phyloP scores from a whole-genome alignment of 2,113 vertebrate species.

The Myotis yumanensis region DNA sequence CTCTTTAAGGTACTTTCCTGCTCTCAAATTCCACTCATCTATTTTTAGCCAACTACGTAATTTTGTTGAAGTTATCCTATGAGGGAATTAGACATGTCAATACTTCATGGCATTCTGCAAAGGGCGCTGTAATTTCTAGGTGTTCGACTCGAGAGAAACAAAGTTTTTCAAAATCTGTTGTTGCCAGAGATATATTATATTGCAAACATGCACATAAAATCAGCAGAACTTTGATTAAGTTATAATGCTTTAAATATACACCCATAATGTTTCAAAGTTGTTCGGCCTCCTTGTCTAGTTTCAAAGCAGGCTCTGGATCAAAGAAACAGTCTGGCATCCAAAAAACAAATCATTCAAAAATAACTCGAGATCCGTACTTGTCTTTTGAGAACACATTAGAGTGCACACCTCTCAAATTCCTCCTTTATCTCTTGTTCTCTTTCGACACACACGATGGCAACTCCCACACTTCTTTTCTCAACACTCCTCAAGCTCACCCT shows the following conservation, averaged over 20 bases:
- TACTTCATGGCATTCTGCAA: not conserved
- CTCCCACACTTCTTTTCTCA: not conserved
- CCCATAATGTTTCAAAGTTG: not conserved
- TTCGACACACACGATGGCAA: not conserved
- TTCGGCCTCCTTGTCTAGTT: not conserved
- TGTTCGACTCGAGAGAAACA: not conserved
- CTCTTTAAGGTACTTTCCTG: not conserved
- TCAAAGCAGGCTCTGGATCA: not conserved
- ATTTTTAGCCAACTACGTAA: not conserved
- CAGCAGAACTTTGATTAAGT: not conserved
- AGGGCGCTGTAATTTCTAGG: not conserved
- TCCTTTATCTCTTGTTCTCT: not conserved
- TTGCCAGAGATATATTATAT: not conserved
- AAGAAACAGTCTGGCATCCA: not conserved
- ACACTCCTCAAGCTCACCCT: not conserved
- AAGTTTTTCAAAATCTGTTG: not conserved
- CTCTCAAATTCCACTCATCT: not conserved
- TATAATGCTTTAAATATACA: not conserved
- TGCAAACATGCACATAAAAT: not conserved
- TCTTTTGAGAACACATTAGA: not conserved
- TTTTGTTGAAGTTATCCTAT: not conserved
- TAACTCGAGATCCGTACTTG: slow-evolving; percentile 32
- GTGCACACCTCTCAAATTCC: not conserved
- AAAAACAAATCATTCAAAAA: not conserved
- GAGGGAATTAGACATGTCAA: not conserved